These are phyloP conservation scores for Agrotis puta DNA, from an alignment of 2,888 invertebrate species.

Conservation along the genomic window DNA sequence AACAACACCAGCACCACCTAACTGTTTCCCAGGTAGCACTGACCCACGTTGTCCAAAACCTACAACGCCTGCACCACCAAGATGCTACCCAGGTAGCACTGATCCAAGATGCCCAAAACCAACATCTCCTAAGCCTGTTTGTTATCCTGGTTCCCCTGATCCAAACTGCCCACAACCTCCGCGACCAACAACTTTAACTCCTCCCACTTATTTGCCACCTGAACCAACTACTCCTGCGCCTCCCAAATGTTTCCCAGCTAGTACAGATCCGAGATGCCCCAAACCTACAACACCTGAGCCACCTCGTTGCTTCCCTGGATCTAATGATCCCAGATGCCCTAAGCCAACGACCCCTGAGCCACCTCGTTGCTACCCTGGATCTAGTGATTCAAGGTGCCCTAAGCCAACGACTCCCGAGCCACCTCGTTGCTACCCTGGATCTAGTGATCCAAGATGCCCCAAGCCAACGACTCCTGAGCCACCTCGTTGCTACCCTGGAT, in stretches of 20 bases:
- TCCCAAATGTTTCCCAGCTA: too few species aligned
- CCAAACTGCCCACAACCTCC: conserved; percentile 67
- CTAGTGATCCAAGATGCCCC: conserved; percentile 67
- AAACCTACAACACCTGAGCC: too few species aligned
- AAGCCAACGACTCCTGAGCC: conserved; percentile 62
- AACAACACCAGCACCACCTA: background rate
- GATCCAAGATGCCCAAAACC: conserved; percentile 67
- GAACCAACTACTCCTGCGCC: conserved; percentile 53
- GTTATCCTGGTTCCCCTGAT: conserved; percentile 40
- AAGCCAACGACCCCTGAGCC: too few species aligned
- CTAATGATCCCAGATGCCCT: too few species aligned
- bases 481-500: conserved; percentile 71
- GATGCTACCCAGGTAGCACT: conserved; percentile 68
- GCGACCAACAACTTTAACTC: conserved; percentile 66
- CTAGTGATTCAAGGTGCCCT: too few species aligned
- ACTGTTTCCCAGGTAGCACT: conserved; percentile 6
- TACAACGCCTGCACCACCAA: conserved; percentile 67
- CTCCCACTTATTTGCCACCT: conserved; percentile 70
- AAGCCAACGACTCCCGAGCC: conserved; percentile 54
- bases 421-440: conserved; percentile 72
- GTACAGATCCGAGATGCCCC: too few species aligned
- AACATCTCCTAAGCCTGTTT: conserved; percentile 64
- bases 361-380: too few species aligned
- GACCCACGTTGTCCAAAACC: conserved; percentile 73
- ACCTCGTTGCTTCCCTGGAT: too few species aligned